These are phyloP conservation scores for Todiramphus chloris DNA, from an alignment of 2,113 vertebrate species.

Conservation along the genomic window DNA sequence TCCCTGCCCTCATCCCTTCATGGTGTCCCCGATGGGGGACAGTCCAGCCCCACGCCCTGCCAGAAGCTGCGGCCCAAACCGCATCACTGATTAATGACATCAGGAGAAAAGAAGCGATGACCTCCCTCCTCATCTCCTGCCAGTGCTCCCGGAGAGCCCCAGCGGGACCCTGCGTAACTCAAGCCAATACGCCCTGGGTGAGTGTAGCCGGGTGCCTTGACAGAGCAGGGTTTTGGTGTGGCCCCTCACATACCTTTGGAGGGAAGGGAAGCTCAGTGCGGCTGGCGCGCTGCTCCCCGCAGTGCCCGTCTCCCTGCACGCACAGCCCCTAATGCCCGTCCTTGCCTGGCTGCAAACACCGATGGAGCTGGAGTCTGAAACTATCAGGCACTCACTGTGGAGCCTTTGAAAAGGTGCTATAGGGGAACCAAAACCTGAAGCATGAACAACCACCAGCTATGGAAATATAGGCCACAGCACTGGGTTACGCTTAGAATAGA, in stretches of 20 bases:
- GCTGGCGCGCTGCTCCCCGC: neutral
- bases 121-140: neutral
- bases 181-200: rapidly evolving
- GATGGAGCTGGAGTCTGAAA: neutral
- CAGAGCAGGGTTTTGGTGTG: neutral
- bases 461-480: neutral
- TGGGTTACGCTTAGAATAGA: neutral
- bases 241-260: rapidly evolving
- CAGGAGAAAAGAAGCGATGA: neutral
- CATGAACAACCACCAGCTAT: neutral
- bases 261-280: neutral
- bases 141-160: neutral
- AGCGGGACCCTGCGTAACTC: rapidly evolving
- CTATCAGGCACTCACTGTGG: neutral
- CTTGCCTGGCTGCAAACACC: rapidly evolving
- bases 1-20: neutral
- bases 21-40: neutral
- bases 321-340: neutral
- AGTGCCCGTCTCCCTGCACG: neutral
- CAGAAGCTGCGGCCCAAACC: neutral
- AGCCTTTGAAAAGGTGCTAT: neutral
- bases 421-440: neutral
- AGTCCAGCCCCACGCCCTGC: neutral
- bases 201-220: rapidly evolving
- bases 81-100: neutral